These are phyloP conservation scores for Serilophus lunatus DNA, from an alignment of 2,113 vertebrate genomes.

Conservation along the genomic window DNA sequence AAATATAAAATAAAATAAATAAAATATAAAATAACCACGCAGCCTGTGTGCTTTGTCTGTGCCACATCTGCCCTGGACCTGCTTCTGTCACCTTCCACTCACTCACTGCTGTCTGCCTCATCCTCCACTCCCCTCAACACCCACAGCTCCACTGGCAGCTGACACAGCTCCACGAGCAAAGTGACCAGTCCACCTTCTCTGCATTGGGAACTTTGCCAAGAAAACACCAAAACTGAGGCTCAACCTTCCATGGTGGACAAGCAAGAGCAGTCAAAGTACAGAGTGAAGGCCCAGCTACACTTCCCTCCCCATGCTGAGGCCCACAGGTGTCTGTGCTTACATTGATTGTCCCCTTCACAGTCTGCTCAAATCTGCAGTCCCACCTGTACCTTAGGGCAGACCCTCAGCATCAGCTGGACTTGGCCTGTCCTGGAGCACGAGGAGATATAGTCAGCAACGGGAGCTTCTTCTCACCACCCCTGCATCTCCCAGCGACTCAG, in stretches of 20 bases:
- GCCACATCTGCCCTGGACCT: neutral
- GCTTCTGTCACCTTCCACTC: neutral
- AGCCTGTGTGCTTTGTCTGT: neutral
- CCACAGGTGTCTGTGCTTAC: neutral
- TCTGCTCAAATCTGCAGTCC: neutral
- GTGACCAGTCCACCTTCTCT: neutral
- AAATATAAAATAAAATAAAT: neutral
- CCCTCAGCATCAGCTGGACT: neutral
- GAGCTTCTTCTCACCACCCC: neutral
- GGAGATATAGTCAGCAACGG: neutral
- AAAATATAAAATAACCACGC: neutral
- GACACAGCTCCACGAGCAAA: neutral
- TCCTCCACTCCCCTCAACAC: neutral
- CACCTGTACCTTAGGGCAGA: neutral
- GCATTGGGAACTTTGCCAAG: neutral
- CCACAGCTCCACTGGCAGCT: neutral
- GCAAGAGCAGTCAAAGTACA: neutral
- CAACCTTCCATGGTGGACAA: neutral
- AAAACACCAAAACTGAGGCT: neutral
- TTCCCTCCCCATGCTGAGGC: neutral
- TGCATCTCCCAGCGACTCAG: neutral
- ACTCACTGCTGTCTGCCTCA: neutral
- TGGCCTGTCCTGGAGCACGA: neutral
- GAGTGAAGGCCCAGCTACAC: neutral
- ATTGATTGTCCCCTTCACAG: accelerated